Evolutionary conservation across 1,140 invertebrate genomes (phyloP), one percentile per base, ranked within the genome.

Genomic region (Glomeris maerens): DNA sequence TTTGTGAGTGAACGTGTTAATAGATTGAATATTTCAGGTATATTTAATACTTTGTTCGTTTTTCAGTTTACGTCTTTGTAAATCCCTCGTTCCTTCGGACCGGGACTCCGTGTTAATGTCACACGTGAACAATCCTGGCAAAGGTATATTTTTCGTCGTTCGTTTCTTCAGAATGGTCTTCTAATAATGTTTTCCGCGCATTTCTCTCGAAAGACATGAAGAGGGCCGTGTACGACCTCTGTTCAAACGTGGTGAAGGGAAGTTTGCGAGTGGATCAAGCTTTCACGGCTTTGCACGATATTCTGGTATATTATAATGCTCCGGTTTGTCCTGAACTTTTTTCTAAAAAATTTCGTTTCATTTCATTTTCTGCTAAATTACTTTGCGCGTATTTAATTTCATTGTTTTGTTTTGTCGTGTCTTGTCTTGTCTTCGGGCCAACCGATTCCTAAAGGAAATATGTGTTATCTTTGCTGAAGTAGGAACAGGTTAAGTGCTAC

Each of bases 351-450:
- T 47, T 44, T 55, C 5, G 54, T 64, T 46, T 55, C n/a, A n/a
- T n/a, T n/a, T n/a, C n/a, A n/a, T n/a, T 53, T 49, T 60, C 59
- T 31, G 44, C 67, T 1, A 48, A 60, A n/a, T 64, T 57, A n/a
- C 55, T 66, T 10, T 54, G 68, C 23, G 59, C 61, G 45, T 66
- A 69, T 59, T 54, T 67, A 7, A 57, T 68, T 25, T 52, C 57
- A 23, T 49, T 66, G n/a, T 45, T 67, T 53, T 66, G 65, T 68
- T 59, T 58, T 58, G 26, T 22, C 3, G 39, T 17, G 3, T 2
- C 21, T 25, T 55, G 23, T 21, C 4, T 26, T 23, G 25, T 55
- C 10, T 22, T 50, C 7, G 20, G 14, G 10, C 23, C 5, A 29
- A 31, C 48, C 1, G 13, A 13, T 47, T 47, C 20, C 1, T 27